Conservation (phyloP, 2,797 vertebrate species). For the Neoniphon sammara region DNA sequence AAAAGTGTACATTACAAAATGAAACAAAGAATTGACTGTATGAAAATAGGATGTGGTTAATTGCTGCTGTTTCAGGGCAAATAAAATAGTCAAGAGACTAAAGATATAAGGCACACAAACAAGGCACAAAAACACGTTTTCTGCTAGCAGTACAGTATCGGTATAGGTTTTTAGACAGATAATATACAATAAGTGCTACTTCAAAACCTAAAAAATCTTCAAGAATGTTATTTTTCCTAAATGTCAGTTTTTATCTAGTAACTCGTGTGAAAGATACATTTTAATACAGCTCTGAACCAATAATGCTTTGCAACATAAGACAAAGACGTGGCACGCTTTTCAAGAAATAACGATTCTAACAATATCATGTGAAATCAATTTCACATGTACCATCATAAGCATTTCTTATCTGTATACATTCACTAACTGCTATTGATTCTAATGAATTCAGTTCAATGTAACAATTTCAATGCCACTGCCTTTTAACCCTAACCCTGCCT, state of each 20-base stretch:
- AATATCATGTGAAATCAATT: conserved; percentile 6
- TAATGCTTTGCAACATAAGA: conserved; percentile 7
- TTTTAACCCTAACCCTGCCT: too few species aligned
- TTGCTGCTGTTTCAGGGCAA: conserved; percentile 33
- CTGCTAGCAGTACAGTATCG: conserved; percentile 35
- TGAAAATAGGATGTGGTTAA: conserved; percentile 13
- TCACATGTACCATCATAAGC: neutral
- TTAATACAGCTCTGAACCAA: neutral
- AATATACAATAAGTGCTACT: conserved; percentile 6
- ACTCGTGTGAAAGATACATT: conserved; percentile 16
- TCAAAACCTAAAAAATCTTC: conserved; percentile 5
- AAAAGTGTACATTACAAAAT: neutral
- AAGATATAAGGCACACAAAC: conserved; percentile 69
- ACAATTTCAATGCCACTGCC: too few species aligned
- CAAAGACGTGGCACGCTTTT: neutral
- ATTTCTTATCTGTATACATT: neutral
- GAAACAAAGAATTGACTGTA: neutral
- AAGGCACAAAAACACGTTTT: conserved; percentile 65
- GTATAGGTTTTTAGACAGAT: conserved; percentile 32
- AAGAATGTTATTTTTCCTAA: neutral
- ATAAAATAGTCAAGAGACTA: conserved; percentile 5
- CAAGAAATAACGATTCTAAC: neutral
- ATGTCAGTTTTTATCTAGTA: conserved; percentile 15
- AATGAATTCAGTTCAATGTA: neutral
- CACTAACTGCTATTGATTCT: neutral